Conservation (phyloP, 2,797 vertebrate species). For the Enteromius mattozi region DNA sequence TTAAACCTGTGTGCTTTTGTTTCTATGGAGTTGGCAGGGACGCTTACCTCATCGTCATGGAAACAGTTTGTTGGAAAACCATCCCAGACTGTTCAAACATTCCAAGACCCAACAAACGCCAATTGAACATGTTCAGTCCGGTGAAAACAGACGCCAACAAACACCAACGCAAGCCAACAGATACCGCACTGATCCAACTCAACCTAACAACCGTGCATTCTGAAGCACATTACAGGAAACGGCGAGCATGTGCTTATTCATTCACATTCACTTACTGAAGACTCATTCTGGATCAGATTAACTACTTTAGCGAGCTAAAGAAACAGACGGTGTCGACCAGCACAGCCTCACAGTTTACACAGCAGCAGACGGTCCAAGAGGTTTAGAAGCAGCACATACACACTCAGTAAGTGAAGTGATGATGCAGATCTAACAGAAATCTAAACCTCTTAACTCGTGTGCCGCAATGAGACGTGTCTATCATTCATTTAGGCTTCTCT, state of each 20-base stretch:
- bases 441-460: constrained; percentile 12
- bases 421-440: constrained; percentile 2
- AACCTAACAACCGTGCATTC: neutral
- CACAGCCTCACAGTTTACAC: constrained; percentile 32
- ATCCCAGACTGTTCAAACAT: constrained; percentile 21
- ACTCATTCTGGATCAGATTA: constrained; percentile 40
- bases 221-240: constrained; percentile 3
- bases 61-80: neutral
- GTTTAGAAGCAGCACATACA: constrained; percentile 22
- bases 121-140: neutral
- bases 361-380: constrained; percentile 21
- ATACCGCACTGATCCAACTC: neutral
- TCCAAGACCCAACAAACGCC: neutral
- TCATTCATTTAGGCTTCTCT: constrained; percentile 22
- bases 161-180: constrained; percentile 1
- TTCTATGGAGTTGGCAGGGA: neutral
- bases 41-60: neutral
- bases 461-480: constrained; percentile 13
- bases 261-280: constrained; percentile 51
- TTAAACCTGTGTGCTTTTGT: neutral
- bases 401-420: neutral
- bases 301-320: constrained; percentile 50
- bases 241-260: constrained; percentile 42
- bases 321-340: constrained; percentile 31
- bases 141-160: constrained; percentile 14